These are phyloP conservation scores for Elgaria multicarinata DNA, from an alignment of 2,113 vertebrate genomes.

Conservation along the genomic window DNA sequence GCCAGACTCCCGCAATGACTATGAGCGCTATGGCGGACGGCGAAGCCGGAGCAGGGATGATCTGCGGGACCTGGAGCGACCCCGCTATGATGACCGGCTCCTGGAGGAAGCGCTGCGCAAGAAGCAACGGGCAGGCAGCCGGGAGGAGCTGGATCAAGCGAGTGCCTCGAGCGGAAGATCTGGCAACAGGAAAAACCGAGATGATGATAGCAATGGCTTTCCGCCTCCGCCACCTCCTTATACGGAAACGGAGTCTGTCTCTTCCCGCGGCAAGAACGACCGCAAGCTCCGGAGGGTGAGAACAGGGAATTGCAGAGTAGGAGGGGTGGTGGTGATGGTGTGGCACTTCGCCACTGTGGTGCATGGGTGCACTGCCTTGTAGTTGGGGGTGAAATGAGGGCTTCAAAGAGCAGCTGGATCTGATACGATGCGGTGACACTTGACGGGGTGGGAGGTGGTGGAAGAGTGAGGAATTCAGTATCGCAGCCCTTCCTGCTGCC, in stretches of 20 bases:
- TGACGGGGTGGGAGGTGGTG: neutral
- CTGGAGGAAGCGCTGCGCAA: conserved; percentile 85
- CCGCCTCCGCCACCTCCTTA: conserved; percentile 74
- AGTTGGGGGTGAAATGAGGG: neutral
- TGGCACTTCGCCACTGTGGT: too few species aligned
- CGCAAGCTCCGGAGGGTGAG: conserved; percentile 85
- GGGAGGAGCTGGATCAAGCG: conserved; percentile 79
- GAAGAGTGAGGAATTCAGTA: too few species aligned
- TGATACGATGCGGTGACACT: neutral
- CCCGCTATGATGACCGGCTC: conserved; percentile 82
- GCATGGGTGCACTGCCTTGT: neutral
- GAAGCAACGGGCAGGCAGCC: conserved; percentile 79
- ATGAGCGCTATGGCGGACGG: conserved; percentile 58
- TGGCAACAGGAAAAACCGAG: conserved; percentile 50
- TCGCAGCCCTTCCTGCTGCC: too few species aligned
- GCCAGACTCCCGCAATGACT: conserved; percentile 59
- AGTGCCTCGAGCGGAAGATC: conserved; percentile 71
- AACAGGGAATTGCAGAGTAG: too few species aligned
- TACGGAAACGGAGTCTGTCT: conserved; percentile 82
- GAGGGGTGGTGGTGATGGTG: neutral
- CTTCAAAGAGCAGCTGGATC: neutral
- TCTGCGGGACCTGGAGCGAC: conserved; percentile 74
- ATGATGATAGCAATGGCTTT: conserved; percentile 66
- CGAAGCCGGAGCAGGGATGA: conserved; percentile 89
- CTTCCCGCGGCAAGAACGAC: conserved; percentile 76